Conservation (phyloP, 2,888 invertebrate genomes). For the Cheilosia scutellata region DNA sequence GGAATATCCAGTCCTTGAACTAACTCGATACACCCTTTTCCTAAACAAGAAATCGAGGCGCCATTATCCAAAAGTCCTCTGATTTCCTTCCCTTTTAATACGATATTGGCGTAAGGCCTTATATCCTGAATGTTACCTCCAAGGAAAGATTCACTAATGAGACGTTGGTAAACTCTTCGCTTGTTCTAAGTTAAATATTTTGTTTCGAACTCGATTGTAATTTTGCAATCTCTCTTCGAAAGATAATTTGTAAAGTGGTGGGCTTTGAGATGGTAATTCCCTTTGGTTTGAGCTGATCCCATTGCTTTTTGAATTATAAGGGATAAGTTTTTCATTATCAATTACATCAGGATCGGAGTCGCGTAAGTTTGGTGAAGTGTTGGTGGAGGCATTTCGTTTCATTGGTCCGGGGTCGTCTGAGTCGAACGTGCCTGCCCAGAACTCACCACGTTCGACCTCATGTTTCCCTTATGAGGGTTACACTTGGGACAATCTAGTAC, state of each 20-base stretch:
- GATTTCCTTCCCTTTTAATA: neutral
- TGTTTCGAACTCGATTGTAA: constrained; percentile 8
- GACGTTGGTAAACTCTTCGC: neutral
- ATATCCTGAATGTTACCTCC: neutral
- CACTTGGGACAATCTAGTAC: constrained; percentile 13
- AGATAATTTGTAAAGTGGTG: neutral
- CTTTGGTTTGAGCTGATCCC: neutral
- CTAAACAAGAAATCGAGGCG: constrained; percentile 23
- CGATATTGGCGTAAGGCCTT: neutral
- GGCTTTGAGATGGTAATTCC: neutral
- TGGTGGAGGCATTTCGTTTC: constrained; percentile 18
- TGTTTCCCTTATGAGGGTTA: neutral
- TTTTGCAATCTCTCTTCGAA: constrained; percentile 9
- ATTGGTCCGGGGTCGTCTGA: constrained; percentile 3
- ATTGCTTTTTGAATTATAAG: neutral
- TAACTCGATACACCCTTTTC: constrained; percentile 13
- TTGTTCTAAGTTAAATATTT: constrained; percentile 13
- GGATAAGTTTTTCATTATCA: neutral
- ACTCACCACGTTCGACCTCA: constrained; percentile 2
- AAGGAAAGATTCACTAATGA: constrained; percentile 2
- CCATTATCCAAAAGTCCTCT: constrained; percentile 16
- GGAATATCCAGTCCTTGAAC: constrained; percentile 9
- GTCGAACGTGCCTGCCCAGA: constrained; percentile 21
- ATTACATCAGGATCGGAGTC: neutral
- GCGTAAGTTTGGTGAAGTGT: neutral